phyloP scores from a whole-genome alignment of 2,113 vertebrate species.

The Neogale vison region DNA sequence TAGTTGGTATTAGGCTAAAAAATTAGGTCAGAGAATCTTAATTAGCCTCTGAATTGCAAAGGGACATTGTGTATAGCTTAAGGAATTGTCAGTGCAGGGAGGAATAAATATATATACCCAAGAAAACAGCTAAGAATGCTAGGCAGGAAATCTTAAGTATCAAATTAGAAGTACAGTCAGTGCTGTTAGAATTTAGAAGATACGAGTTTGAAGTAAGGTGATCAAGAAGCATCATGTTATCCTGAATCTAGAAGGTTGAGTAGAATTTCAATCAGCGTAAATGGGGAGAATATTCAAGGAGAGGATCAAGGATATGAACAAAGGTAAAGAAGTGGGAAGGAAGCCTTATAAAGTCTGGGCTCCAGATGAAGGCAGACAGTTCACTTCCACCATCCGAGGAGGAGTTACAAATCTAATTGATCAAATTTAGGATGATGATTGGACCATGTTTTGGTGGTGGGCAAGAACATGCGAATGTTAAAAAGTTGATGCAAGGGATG shows the following conservation, averaged over 20 bases:
- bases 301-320: not conserved
- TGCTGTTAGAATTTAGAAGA: not conserved
- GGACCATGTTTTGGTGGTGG: not conserved
- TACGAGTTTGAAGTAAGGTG: not conserved
- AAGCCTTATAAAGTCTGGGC: not conserved
- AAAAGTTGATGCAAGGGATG: not conserved
- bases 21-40: conserved; percentile 20
- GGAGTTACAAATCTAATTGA: not conserved
- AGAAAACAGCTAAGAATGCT: not conserved
- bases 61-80: not conserved
- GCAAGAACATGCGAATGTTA: not conserved
- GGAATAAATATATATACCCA: not conserved
- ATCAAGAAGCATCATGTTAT: conserved; percentile 13
- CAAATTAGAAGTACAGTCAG: not conserved
- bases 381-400: not conserved
- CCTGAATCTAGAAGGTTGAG: not conserved
- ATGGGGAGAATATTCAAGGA: not conserved
- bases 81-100: not conserved
- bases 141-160: not conserved
- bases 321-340: not conserved
- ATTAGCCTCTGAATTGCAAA: not conserved
- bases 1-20: not conserved
- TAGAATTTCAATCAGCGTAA: not conserved
- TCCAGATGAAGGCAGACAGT: not conserved
- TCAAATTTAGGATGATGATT: not conserved